Percentiles rank a stretch among this genome's conserved stretches.
Evolutionary conservation across 2,888 invertebrate species (phyloP).

Genomic region (Teleiodes luculella): DNA sequence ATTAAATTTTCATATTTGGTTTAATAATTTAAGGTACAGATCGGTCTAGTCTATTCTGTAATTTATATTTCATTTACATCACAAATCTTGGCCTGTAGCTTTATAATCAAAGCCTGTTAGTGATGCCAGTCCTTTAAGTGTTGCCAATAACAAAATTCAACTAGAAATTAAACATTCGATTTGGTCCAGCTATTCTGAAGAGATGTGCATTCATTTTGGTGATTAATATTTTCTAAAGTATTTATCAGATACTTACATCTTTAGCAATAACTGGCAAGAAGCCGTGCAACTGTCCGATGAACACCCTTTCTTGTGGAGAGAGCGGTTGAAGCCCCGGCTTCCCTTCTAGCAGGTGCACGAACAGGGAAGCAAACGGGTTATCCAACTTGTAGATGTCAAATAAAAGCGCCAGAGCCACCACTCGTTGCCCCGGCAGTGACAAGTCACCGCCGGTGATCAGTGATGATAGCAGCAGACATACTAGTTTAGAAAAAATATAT

Average conservation of each 20-base stretch:
- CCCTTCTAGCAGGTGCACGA: conserved; percentile 62
- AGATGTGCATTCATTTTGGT: too few species aligned
- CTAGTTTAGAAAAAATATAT: conserved; percentile 37
- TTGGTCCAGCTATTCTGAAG: too few species aligned
- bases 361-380: conserved; percentile 66
- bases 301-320: conserved; percentile 82
- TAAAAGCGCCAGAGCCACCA: conserved; percentile 64
- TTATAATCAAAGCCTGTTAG: too few species aligned
- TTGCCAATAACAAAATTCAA: too few species aligned
- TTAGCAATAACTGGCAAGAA: conserved; percentile 82
- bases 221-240: too few species aligned
- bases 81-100: too few species aligned
- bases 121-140: too few species aligned
- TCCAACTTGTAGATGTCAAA: conserved; percentile 67
- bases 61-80: too few species aligned
- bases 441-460: conserved; percentile 69
- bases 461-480: conserved; percentile 67
- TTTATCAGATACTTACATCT: conserved; percentile 79
- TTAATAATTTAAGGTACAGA: too few species aligned
- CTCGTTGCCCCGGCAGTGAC: conserved; percentile 65
- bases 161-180: too few species aligned
- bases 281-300: conserved; percentile 84
- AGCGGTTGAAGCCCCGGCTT: conserved; percentile 60
- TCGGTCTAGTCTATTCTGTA: too few species aligned
- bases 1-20: too few species aligned